A percentile compares a stretch with the other conserved stretches of the same genome.
These are phyloP conservation scores for Ornithoptera alexandrae DNA, from an alignment of 2,888 invertebrate genomes.

Conservation along the genomic window DNA sequence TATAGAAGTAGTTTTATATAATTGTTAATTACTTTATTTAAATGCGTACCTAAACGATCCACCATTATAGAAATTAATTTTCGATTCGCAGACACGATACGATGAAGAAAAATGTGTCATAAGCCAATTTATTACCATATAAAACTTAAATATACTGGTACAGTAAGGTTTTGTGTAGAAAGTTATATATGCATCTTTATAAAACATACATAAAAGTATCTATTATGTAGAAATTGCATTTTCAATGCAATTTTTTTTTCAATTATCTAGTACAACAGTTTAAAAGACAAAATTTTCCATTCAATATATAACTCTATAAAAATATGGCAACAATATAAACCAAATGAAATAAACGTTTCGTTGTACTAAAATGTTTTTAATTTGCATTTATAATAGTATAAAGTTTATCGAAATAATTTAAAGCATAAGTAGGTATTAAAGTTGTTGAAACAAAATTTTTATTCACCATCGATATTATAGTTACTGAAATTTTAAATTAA, in stretches of 20 bases:
- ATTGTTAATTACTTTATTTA: constrained; percentile 22
- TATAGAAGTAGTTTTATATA: not conserved
- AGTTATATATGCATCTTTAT: not conserved
- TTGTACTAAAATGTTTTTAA: not conserved
- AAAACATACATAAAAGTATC: not conserved
- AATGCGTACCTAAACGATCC: constrained; percentile 73
- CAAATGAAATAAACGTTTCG: not conserved
- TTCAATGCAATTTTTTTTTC: too few relatives aligned
- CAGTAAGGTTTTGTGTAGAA: not conserved
- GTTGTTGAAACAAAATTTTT: too few relatives aligned
- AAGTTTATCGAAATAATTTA: too few relatives aligned
- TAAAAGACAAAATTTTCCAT: not conserved
- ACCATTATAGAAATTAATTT: constrained; percentile 70
- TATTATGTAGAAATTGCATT: too few relatives aligned
- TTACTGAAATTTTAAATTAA: too few relatives aligned
- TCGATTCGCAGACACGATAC: constrained; percentile 47
- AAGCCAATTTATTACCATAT: constrained; percentile 46
- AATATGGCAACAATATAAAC: not conserved
- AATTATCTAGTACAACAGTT: not conserved
- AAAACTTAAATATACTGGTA: constrained; percentile 6
- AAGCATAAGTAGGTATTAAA: too few relatives aligned
- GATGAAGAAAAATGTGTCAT: constrained; percentile 62
- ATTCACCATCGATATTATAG: too few relatives aligned
- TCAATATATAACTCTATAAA: not conserved
- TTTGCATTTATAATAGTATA: too few relatives aligned